Evolutionary conservation across 2,888 invertebrate species (phyloP).

Genomic region (Melieria crassipennis): DNA sequence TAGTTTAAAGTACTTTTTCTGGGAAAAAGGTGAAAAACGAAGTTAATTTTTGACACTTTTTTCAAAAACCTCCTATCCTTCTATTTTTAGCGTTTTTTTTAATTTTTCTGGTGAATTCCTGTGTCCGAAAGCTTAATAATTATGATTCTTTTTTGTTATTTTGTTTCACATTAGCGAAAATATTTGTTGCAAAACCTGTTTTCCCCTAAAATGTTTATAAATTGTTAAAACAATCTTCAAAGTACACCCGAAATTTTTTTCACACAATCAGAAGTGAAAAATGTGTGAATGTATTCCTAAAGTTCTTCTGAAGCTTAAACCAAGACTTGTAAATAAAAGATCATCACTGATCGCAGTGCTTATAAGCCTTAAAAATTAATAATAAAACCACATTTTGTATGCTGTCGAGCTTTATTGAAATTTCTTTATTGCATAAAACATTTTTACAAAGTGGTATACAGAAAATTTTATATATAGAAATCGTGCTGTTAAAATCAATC

Average conservation of each 20-base stretch:
- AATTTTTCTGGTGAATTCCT: too few species aligned
- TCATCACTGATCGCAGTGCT: background rate
- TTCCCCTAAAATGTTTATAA: background rate
- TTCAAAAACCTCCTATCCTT: too few species aligned
- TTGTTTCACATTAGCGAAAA: too few species aligned
- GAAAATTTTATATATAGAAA: constrained; percentile 3
- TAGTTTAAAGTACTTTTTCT: too few species aligned
- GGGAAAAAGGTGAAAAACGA: too few species aligned
- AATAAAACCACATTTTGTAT: constrained; percentile 2
- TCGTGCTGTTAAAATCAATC: too few species aligned
- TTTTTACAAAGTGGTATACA: background rate
- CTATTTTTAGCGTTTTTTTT: too few species aligned
- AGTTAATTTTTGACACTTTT: too few species aligned
- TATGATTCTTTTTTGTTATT: too few species aligned
- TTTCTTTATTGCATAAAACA: constrained; percentile 4
- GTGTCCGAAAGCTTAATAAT: too few species aligned
- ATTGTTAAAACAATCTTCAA: background rate
- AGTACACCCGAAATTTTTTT: background rate
- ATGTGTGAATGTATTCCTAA: background rate
- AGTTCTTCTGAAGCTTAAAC: background rate
- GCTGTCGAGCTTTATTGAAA: constrained; percentile 30
- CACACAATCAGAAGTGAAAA: background rate
- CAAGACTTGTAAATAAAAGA: background rate
- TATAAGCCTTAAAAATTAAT: background rate
- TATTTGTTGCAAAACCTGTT: background rate